A percentile compares a stretch with the other conserved stretches of the same genome.
phyloP scores from a whole-genome alignment of 2,888 invertebrate species.

The Reticulitermes lucifugus region DNA sequence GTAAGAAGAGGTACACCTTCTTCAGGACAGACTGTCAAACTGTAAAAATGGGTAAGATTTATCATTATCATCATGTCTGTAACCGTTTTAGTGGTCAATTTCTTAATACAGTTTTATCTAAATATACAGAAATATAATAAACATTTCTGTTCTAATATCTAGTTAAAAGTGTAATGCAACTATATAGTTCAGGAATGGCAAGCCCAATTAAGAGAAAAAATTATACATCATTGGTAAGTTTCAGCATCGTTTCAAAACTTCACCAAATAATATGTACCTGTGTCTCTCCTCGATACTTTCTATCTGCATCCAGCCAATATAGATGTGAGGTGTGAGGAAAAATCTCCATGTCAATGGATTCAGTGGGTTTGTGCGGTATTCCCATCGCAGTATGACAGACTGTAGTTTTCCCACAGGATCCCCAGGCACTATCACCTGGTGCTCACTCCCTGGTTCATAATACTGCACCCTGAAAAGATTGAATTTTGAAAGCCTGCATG shows the following conservation, averaged over 20 bases:
- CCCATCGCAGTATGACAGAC: conserved; percentile 80
- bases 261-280: conserved; percentile 64
- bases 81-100: neutral
- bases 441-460: conserved; percentile 79
- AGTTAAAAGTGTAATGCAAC: too few species aligned
- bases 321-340: conserved; percentile 78
- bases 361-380: conserved; percentile 80
- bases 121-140: neutral
- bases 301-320: conserved; percentile 77
- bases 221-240: too few species aligned
- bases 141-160: neutral
- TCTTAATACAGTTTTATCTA: neutral
- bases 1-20: conserved; percentile 74
- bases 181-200: too few species aligned
- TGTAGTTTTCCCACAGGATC: conserved; percentile 75
- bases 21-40: conserved; percentile 78
- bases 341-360: conserved; percentile 89
- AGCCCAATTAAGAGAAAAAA: too few species aligned
- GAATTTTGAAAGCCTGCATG: neutral
- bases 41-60: conserved; percentile 62
- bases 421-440: conserved; percentile 76
- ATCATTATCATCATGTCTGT: neutral
- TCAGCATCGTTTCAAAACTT: too few species aligned
- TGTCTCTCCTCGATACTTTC: conserved; percentile 78
- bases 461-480: conserved; percentile 61